These are phyloP conservation scores for Zeugodacus cucurbitae DNA, from an alignment of 1,140 invertebrate species.

Conservation along the genomic window DNA sequence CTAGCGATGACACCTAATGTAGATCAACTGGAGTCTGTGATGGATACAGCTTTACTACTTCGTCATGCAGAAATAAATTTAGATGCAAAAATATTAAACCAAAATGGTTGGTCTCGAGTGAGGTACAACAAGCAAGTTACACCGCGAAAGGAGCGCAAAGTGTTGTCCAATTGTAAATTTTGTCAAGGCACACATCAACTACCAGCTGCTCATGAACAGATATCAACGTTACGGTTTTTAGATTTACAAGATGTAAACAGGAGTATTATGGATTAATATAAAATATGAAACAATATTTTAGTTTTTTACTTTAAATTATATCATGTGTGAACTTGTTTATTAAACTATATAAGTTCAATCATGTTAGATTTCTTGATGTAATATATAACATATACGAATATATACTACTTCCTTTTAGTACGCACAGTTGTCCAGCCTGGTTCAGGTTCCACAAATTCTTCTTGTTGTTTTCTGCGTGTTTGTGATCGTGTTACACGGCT, in stretches of 20 bases:
- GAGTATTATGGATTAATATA: constrained; percentile 54
- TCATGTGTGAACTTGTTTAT: too few species aligned
- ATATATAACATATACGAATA: background rate
- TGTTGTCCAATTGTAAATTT: constrained; percentile 46
- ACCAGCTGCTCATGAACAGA: constrained; percentile 48
- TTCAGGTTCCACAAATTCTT: constrained; percentile 68
- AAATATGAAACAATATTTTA: background rate
- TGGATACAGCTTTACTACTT: constrained; percentile 68
- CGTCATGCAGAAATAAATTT: constrained; percentile 1
- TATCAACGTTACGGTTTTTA: constrained; percentile 55
- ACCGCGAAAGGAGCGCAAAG: background rate
- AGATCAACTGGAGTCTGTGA: constrained; percentile 77
- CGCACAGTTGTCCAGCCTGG: constrained; percentile 72
- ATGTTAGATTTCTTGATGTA: too few species aligned
- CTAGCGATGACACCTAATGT: constrained; percentile 79
- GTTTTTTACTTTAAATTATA: background rate
- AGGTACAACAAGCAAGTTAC: background rate
- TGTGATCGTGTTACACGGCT: constrained; percentile 57
- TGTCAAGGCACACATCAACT: constrained; percentile 50
- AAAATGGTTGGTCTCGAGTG: background rate
- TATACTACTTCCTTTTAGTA: constrained; percentile 66
- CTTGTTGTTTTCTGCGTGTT: constrained; percentile 54
- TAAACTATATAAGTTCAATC: too few species aligned
- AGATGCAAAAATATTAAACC: background rate
- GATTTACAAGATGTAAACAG: constrained; percentile 59